Evolutionary conservation across 2,113 vertebrate genomes (phyloP).

Genomic region (Ceyx cyanopectus): DNA sequence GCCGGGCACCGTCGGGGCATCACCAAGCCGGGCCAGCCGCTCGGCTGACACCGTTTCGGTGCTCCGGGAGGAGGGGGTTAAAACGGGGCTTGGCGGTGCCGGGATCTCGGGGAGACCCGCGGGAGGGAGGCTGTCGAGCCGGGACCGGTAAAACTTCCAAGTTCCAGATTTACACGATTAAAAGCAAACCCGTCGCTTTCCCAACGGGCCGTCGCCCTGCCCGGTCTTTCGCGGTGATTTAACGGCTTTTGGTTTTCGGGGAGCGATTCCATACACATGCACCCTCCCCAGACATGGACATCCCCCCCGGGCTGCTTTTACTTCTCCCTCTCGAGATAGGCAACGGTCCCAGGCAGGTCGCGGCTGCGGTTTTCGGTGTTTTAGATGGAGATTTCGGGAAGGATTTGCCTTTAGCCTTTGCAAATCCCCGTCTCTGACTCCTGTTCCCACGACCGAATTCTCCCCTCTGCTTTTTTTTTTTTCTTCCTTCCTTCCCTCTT

Average conservation of each 20-base stretch:
- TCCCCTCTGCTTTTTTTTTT: background rate
- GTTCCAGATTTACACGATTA: background rate
- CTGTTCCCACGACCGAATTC: slow-evolving; percentile 27
- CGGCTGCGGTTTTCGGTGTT: background rate
- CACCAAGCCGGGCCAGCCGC: background rate
- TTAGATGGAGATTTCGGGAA: background rate
- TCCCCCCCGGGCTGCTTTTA: background rate
- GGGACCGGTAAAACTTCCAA: background rate
- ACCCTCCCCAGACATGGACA: background rate
- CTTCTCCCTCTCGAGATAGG: background rate
- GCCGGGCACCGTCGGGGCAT: background rate
- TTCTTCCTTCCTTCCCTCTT: background rate
- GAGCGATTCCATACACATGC: background rate
- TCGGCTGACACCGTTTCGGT: background rate
- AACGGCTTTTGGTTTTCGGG: background rate
- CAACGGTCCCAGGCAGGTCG: background rate
- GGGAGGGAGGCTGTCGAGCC: background rate
- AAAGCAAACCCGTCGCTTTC: background rate
- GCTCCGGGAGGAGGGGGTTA: background rate
- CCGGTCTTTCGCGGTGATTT: background rate
- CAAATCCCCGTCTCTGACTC: slow-evolving; percentile 5
- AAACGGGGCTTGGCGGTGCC: too few species aligned
- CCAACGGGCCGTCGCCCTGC: background rate
- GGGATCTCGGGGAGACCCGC: background rate
- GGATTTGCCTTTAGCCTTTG: background rate